Conservation (phyloP, 2,113 vertebrate species). For the Cynoglossus semilaevis region DNA sequence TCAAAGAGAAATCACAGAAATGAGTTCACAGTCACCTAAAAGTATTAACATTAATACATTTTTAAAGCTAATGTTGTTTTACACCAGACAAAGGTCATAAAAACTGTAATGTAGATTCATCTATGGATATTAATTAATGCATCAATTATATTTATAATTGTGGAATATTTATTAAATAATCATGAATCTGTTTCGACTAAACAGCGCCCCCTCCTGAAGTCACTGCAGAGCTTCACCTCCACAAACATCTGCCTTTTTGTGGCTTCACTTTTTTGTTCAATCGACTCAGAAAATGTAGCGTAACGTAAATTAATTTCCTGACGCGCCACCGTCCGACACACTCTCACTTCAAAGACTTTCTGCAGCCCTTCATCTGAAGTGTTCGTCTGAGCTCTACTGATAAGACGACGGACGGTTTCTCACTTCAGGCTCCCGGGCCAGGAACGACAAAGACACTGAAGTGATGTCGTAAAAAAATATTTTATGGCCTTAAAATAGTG, state of each 20-base stretch:
- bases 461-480: background rate
- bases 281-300: background rate
- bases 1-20: too few species aligned
- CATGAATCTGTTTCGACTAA: too few species aligned
- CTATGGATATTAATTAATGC: too few species aligned
- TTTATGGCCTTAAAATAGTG: too few species aligned
- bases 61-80: too few species aligned
- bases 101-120: too few species aligned
- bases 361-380: slow-evolving; percentile 3
- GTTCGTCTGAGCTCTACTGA: slow-evolving; percentile 7
- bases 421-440: background rate
- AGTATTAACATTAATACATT: too few species aligned
- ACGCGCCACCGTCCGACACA: background rate
- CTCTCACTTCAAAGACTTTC: background rate
- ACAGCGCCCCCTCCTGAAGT: background rate
- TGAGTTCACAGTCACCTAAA: too few species aligned
- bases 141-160: too few species aligned
- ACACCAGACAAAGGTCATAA: too few species aligned
- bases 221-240: background rate
- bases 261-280: background rate
- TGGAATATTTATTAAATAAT: too few species aligned
- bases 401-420: slow-evolving; percentile 4
- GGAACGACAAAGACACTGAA: background rate
- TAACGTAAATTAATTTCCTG: background rate
- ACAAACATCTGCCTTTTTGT: background rate